Evolutionary conservation across 2,113 vertebrate species (phyloP), one percentile per base, ranked within the genome.

Genomic region (Indicator maculatus): DNA sequence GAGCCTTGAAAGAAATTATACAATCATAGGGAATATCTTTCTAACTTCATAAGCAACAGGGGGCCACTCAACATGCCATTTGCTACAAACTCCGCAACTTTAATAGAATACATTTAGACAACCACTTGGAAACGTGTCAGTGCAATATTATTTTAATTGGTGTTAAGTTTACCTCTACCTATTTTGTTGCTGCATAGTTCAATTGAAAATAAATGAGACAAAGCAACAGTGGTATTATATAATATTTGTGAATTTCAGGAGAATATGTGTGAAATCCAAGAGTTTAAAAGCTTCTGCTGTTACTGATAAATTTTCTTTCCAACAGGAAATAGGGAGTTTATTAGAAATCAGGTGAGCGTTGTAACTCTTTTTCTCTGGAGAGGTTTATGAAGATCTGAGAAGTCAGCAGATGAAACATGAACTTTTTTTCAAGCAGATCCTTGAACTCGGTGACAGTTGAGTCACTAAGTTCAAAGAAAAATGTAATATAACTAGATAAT

Each of bases 11-110:
- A 91, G 77, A 95, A 91, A 90, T 93, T 74, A 91, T 38, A 11
- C 66, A 88, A 67, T 60, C 36, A 75, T 64, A 60, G 28, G 44
- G 85, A 94, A 78, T 90, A 44, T 16, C 83, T 86, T 93, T 94
- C 56, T 91, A 81, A 80, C 67, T 96, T 94, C 89, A 89, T 91
- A 93, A 96, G 44, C 66, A 88, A 86, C 82, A 77, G 73, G 86
- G 52, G 60, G 94, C 41, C 38, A 86, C 77, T 94, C 92, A 78
- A 64, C 33, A 60, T 0, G 1, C 63, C n/a, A 33, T 94, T 95
- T 96, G n/a, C 71, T 88, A 93, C 59, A 71, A 95, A 90, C 27
- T 82, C 79, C 47, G 23, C 74, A 84, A 87, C 53, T 44, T 86
- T 81, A 36, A 45, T 78, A 78, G 10, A 93, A 87, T 63, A 90